Base-by-base conservation (phyloP, 2,888 invertebrate genomes). In the Lasioglossum lativentre region DNA sequence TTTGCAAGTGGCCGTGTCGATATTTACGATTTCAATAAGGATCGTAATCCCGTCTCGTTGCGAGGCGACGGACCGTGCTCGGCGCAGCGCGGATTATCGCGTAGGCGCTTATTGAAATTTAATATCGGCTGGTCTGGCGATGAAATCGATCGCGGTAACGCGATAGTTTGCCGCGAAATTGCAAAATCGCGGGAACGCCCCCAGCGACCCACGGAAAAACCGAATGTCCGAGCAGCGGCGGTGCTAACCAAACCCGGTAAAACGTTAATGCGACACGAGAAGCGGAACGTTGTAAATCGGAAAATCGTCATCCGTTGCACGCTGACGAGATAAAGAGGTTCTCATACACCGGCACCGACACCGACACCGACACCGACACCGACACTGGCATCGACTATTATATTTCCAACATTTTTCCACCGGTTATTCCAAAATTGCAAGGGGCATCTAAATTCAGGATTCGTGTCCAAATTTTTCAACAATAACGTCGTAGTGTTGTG, bases 11-110 rank as follows among this genome's bases (percentile, higher is more conserved):
- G 45, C 40, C 72, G 77, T 78, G 72, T 86, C 78, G 74, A 86
- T 89, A 86, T 90, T 89, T 89, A 89, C 79, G 66, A 59, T 82
- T 88, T 85, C 83, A 89, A 88, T 89, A 89, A 89, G 88, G 86
- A 83, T 71, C 74, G 83, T 81, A 88, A 90, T 80, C 70, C 80
- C 59, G 80, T 83, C 78, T 84, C 84, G 73, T 80, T 70, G 82
- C 73, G 47, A 34, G 75, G 45, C 83, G 82, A 79, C 27, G 72
- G 72, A 72, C 72, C 45, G 45, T 85, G 85, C 75, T 73, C 80
- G 70, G 70, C 72, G 68, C 72, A 76, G 59, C 75, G 63, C 75
- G 81, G 80, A 88, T 88, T 83, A 88, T 86, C 85, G 75, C 73
- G 78, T 90, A 80, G 83, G 81, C 80, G 83, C 76, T 86, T 88